Conservation (phyloP, 92 coral and sea anemone species). For the Porites rus region DNA sequence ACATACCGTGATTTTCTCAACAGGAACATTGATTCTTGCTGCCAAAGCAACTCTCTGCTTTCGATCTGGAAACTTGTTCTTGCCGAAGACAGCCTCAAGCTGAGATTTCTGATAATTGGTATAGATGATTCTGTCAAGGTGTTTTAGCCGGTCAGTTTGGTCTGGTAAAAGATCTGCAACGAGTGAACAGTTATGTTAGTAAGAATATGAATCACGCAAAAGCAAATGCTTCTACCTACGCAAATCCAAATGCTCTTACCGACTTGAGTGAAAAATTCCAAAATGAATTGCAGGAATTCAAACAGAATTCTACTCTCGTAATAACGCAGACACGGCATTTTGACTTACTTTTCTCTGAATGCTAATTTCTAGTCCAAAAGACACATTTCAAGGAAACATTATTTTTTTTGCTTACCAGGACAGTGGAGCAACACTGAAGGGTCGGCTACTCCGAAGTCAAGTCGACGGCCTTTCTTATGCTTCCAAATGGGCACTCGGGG, state of each 20-base stretch:
- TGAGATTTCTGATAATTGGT: conserved; percentile 1
- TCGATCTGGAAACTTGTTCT: conserved; percentile 1
- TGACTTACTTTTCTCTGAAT: no score
- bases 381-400: background rate
- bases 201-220: background rate
- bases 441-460: conserved; percentile 31
- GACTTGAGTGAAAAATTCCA: no score
- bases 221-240: background rate
- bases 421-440: background rate
- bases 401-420: background rate
- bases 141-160: background rate
- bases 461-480: background rate
- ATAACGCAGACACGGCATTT: no score
- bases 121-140: background rate
- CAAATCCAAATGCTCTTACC: no score
- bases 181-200: no score
- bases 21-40: background rate
- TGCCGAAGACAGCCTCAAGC: background rate
- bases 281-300: no score
- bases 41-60: background rate
- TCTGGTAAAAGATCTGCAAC: background rate
- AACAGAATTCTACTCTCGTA: no score
- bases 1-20: background rate
- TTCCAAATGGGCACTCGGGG: background rate
- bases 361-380: background rate